Evolutionary conservation across 1,140 invertebrate species (phyloP), one percentile per base, ranked within the genome.

Genomic region (Papilio dardanus): DNA sequence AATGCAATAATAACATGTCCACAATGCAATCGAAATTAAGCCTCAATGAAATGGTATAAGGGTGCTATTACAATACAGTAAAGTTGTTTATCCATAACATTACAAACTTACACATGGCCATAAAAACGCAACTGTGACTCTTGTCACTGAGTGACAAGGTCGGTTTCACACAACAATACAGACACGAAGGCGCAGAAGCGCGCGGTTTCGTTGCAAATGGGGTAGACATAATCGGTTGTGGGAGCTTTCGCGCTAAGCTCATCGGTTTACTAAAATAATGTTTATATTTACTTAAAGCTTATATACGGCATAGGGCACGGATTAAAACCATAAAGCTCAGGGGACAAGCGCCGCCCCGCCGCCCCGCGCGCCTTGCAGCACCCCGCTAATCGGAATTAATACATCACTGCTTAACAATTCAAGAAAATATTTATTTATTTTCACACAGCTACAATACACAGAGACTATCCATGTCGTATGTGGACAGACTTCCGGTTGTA

Each of bases 201-300:
- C n/a, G 14, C 50, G 71, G 54, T 31, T 74, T 46, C 75, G 80
- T 82, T 85, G 77, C 50, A 80, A 78, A 77, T 80, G 76, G 87
- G 88, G 88, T 81, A 74, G 74, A 76, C 71, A 81, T 91, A 91
- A 91, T 92, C 90, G 83, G 82, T 86, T 86, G 83, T 87, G 87
- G 87, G 88, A 88, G 86, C 82, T 84, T 81, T 68, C 83, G 79
- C 83, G 79, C 82, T 90, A 86, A 89, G 86, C 87, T 92, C 83
- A 90, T 90, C 89, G 86, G 83, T 84, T 92, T 92, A 92, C 89
- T 92, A 86, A 83, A 92, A 92, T 90, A 92, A 92, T 91, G 90
- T 92, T 92, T 91, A 84, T 90, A 82, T 92, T 92, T 91, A 84
- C 83, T 83, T 77, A 81, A 83, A 83, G 87, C 88, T 87, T 87